phyloP scores from a whole-genome alignment of 2,797 vertebrate genomes.

The Falco concolor region DNA sequence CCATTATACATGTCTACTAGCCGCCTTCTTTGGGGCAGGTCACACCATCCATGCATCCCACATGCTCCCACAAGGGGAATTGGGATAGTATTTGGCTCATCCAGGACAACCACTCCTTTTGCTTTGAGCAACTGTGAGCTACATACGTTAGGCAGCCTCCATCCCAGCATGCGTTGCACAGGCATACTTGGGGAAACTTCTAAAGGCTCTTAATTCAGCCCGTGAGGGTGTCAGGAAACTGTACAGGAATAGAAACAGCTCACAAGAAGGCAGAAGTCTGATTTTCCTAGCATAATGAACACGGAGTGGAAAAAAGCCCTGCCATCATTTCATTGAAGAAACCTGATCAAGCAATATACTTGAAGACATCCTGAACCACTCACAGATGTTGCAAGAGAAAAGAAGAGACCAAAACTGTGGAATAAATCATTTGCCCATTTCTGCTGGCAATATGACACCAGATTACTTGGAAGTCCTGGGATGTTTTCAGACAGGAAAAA shows the following conservation, averaged over 20 bases:
- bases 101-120: not conserved
- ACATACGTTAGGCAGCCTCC: not conserved
- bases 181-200: not conserved
- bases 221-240: not conserved
- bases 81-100: not conserved
- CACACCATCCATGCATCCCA: not conserved
- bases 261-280: not conserved
- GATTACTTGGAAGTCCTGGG: slow-evolving; percentile 1
- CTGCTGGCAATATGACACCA: not conserved
- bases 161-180: not conserved
- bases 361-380: not conserved
- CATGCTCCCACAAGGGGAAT: not conserved
- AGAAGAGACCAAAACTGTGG: not conserved
- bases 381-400: not conserved
- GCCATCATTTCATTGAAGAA: not conserved
- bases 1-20: not conserved
- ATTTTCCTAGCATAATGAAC: not conserved
- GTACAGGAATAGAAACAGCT: not conserved
- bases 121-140: not conserved
- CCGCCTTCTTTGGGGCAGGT: not conserved
- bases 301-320: not conserved
- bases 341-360: not conserved
- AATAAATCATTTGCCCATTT: not conserved
- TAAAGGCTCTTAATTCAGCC: not conserved
- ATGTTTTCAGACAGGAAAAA: slow-evolving; percentile 23